These are phyloP conservation scores for Tachina lurida DNA, from an alignment of 2,888 invertebrate species.

Conservation along the genomic window DNA sequence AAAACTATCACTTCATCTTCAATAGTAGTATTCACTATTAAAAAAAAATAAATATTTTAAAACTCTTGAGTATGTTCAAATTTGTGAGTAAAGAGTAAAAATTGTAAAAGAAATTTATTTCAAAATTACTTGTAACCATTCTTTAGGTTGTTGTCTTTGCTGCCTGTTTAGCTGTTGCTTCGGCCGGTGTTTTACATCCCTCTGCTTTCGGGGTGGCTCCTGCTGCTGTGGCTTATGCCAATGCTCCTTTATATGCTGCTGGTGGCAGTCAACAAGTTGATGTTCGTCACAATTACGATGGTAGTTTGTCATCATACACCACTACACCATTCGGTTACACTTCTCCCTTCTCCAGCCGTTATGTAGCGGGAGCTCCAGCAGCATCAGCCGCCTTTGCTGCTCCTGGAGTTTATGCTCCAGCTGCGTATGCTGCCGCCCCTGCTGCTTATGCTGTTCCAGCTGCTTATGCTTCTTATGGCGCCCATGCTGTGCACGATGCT, in stretches of 20 bases:
- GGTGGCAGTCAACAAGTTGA: constrained; percentile 80
- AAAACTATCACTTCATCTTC: not conserved
- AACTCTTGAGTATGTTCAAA: constrained; percentile 77
- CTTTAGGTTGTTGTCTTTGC: constrained; percentile 76
- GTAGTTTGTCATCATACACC: constrained; percentile 79
- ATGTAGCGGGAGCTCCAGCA: constrained; percentile 77
- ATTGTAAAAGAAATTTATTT: not conserved
- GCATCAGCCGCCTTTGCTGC: constrained; percentile 54
- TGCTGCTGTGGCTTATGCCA: constrained; percentile 82
- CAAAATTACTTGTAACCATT: not conserved
- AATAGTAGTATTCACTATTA: constrained; percentile 3
- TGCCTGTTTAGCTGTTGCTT: constrained; percentile 76
- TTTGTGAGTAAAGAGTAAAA: constrained; percentile 76
- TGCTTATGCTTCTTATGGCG: constrained; percentile 62
- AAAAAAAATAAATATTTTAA: not conserved
- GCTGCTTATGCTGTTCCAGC: constrained; percentile 45
- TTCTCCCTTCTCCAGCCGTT: constrained; percentile 78
- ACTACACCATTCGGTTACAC: constrained; percentile 79
- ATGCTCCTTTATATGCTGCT: constrained; percentile 82
- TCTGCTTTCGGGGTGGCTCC: constrained; percentile 70
- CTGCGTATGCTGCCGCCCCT: constrained; percentile 62
- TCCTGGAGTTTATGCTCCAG: constrained; percentile 51
- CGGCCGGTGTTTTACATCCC: constrained; percentile 75
- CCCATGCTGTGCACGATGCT: constrained; percentile 71
- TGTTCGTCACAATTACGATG: constrained; percentile 80